Evolutionary conservation across 2,113 vertebrate species (phyloP), one percentile per base, ranked within the genome.

Genomic region (Tautogolabrus adspersus): DNA sequence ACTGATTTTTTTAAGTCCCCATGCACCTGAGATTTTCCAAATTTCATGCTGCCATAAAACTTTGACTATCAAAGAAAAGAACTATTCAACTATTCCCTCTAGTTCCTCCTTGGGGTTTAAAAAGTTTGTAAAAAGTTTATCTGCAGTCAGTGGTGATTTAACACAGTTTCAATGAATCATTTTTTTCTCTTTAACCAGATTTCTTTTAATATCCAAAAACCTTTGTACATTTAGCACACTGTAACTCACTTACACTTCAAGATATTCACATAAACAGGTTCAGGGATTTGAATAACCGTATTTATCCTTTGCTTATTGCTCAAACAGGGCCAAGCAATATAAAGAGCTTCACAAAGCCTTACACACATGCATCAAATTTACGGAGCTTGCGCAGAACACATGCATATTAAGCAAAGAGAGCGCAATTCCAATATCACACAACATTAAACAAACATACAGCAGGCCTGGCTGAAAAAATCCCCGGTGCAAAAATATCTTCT

Each of bases 1-100:
- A 58, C 10, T 22, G 46, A 82, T n/a, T 77, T 87, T 78, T 55
- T 22, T n/a, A 22, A 54, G n/a, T 62, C 23, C 70, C 49, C 51
- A 34, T 47, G 19, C 30, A 37, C 11, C 44, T 56, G 44, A 52
- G 30, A 61, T 60, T 52, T 30, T 46, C 57, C 16, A 18, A n/a
- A 70, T 77, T 56, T 38, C 12, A 38, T 47, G 42, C 44, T 18
- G 30, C 34, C 46, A 37, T 16, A 38, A 54, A 51, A 73, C 44
- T 51, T 22, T 46, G 8, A 63, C 13, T 34, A 21, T 68, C 11
- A 72, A 63, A 77, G 57, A 40, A 3, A 52, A 38, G 61, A 66
- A 52, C 7, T 34, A 34, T 34, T 34, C 30, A 34, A 34, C 30
- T 0, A 52, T 51, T 26, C 62, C 54, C 40, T 66, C 30, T 34